These are phyloP conservation scores for Phalloptychus januarius DNA, from an alignment of 2,797 vertebrate species.

Conservation along the genomic window DNA sequence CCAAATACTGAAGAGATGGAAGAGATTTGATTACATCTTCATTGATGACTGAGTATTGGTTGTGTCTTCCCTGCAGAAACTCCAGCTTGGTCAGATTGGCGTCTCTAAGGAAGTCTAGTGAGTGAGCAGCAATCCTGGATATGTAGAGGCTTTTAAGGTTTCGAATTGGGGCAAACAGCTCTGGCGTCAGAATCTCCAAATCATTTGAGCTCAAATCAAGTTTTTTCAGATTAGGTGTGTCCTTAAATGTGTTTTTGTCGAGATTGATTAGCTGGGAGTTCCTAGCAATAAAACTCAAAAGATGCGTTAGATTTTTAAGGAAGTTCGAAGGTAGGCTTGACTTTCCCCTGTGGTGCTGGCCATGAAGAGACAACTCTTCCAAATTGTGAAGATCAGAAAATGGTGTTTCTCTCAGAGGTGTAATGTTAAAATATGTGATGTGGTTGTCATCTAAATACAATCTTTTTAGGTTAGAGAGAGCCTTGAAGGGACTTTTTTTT, in stretches of 20 bases:
- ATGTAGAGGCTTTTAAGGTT: conserved; percentile 65
- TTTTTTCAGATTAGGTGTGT: conserved; percentile 54
- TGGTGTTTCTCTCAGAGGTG: conserved; percentile 35
- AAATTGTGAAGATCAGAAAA: conserved; percentile 66
- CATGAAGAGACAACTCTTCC: conserved; percentile 44
- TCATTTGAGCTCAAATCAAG: conserved; percentile 73
- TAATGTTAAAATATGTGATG: conserved; percentile 3
- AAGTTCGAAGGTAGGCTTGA: conserved; percentile 66
- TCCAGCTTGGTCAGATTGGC: conserved; percentile 65
- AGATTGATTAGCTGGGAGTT: conserved; percentile 47
- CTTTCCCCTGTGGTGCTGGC: conserved; percentile 52
- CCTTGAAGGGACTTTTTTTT: conserved; percentile 33
- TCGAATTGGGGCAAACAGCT: conserved; percentile 59
- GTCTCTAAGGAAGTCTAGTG: conserved; percentile 66
- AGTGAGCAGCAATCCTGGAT: conserved; percentile 51
- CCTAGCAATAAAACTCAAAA: conserved; percentile 53
- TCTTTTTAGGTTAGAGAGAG: conserved; percentile 55
- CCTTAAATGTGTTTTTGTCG: conserved; percentile 52
- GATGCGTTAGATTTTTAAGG: conserved; percentile 69
- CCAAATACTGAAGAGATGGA: conserved; percentile 57
- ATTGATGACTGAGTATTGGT: conserved; percentile 58
- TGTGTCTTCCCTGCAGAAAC: conserved; percentile 66
- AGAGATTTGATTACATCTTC: conserved; percentile 27
- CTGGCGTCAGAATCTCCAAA: conserved; percentile 31
- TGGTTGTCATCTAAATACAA: conserved; percentile 70